phyloP scores from a whole-genome alignment of 2,113 vertebrate species.

The Mesembrinibis cayennensis region DNA sequence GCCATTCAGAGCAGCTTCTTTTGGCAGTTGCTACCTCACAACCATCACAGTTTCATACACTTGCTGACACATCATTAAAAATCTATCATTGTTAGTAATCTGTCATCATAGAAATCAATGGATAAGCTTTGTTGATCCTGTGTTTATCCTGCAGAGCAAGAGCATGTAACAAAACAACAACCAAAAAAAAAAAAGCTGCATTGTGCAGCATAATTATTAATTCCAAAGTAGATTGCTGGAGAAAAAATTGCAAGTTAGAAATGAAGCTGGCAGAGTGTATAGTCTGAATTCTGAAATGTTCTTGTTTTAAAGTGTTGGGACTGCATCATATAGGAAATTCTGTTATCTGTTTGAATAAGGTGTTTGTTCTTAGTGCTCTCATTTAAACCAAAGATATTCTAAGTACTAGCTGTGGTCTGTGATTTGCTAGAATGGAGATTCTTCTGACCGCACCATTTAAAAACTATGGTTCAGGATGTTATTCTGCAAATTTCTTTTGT shows the following conservation, averaged over 20 bases:
- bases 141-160: not conserved
- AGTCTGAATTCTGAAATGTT: not conserved
- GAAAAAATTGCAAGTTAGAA: not conserved
- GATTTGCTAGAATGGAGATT: not conserved
- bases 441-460: not conserved
- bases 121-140: not conserved
- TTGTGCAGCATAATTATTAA: not conserved
- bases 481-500: not conserved
- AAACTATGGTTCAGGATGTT: not conserved
- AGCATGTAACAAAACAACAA: not conserved
- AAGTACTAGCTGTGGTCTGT: not conserved
- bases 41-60: not conserved
- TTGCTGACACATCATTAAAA: constrained; percentile 3
- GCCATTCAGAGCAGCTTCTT: not conserved
- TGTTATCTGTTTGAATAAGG: not conserved
- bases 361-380: not conserved
- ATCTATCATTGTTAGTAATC: not conserved
- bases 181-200: not conserved
- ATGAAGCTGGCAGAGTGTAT: not conserved
- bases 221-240: not conserved
- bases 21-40: not conserved
- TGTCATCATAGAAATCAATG: not conserved
- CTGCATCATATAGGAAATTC: not conserved
- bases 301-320: not conserved
- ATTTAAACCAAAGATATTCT: not conserved